phyloP scores from a whole-genome alignment of 2,888 invertebrate species.

The Drosophila multiciliata region DNA sequence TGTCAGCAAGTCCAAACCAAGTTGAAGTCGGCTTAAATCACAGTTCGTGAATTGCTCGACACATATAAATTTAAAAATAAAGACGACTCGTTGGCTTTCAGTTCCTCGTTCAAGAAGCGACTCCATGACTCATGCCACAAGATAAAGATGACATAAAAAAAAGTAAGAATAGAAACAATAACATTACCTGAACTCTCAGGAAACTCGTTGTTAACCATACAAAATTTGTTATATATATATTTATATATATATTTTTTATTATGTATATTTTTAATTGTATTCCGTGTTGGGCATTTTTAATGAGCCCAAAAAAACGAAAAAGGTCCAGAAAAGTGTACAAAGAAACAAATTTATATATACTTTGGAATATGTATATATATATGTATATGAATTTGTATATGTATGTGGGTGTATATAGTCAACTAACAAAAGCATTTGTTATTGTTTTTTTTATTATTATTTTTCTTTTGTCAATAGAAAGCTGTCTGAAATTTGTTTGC shows the following conservation, averaged over 20 bases:
- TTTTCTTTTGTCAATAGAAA: slow-evolving; percentile 59
- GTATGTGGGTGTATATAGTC: slow-evolving; percentile 26
- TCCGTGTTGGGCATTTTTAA: slow-evolving; percentile 67
- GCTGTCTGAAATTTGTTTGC: slow-evolving; percentile 43
- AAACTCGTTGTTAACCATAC: slow-evolving; percentile 35
- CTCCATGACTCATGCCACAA: slow-evolving; percentile 35
- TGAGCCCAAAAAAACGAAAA: slow-evolving; percentile 51
- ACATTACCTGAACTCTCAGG: slow-evolving; percentile 22
- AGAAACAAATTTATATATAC: slow-evolving; percentile 1
- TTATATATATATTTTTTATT: slow-evolving; percentile 52
- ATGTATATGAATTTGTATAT: neutral
- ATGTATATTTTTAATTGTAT: slow-evolving; percentile 68
- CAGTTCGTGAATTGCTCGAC: slow-evolving; percentile 27
- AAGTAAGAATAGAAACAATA: slow-evolving; percentile 14
- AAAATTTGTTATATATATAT: slow-evolving; percentile 53
- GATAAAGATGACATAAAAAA: slow-evolving; percentile 40
- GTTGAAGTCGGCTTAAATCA: slow-evolving; percentile 19
- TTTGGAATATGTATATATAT: slow-evolving; percentile 3
- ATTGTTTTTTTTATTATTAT: slow-evolving; percentile 9
- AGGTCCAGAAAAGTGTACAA: slow-evolving; percentile 33
- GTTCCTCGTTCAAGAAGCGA: slow-evolving; percentile 28
- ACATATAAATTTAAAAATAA: neutral
- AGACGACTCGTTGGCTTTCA: neutral
- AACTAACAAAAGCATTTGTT: slow-evolving; percentile 15
- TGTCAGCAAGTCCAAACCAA: slow-evolving; percentile 15